phyloP scores from a whole-genome alignment of 2,797 vertebrate species.

The Anisognathus igniventris region DNA sequence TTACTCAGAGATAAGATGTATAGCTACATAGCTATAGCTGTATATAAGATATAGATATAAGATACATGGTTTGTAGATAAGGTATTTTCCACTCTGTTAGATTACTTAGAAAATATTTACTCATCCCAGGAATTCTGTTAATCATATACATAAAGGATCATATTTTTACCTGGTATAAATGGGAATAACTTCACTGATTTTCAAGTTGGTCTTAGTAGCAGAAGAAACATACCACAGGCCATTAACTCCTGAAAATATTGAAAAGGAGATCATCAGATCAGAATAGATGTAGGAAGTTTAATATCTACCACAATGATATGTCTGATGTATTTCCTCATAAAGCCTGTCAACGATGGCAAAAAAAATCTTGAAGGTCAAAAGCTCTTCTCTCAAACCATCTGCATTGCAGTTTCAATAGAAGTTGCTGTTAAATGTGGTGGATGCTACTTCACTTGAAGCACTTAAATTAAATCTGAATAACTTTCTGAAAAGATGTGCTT shows the following conservation, averaged over 20 bases:
- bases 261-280: constrained; percentile 10
- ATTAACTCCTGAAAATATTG: background rate
- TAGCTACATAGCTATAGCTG: background rate
- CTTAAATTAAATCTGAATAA: constrained; percentile 38
- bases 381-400: constrained; percentile 18
- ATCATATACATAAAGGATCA: background rate
- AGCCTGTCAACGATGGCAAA: background rate
- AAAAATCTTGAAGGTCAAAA: background rate
- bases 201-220: background rate
- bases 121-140: background rate
- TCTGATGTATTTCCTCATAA: constrained; percentile 44
- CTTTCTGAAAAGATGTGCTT: constrained; percentile 5
- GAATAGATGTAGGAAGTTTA: constrained; percentile 39
- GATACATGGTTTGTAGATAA: background rate
- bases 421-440: background rate
- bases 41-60: background rate
- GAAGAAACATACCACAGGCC: background rate
- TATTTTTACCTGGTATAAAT: background rate
- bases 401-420: background rate
- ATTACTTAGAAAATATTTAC: background rate
- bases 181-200: background rate
- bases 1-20: background rate
- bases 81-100: background rate
- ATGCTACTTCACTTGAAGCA: background rate
- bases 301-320: background rate